These are phyloP conservation scores for Dicrostonyx torquatus DNA, from an alignment of 2,797 vertebrate genomes.

Conservation along the genomic window DNA sequence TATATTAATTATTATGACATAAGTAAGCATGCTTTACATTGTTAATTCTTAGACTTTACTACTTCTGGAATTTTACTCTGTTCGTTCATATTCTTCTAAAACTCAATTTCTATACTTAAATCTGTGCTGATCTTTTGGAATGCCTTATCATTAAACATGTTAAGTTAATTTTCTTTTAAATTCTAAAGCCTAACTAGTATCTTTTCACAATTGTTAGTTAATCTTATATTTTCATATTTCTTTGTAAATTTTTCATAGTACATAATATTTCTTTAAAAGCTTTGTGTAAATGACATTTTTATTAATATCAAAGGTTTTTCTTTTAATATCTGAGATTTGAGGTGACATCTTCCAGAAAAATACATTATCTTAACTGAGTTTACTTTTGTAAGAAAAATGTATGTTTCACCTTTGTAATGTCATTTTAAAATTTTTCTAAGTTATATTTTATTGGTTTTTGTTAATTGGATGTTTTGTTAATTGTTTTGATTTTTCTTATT, in stretches of 20 bases:
- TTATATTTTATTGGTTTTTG: background rate
- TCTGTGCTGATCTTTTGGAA: background rate
- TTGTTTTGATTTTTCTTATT: background rate
- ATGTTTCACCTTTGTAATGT: background rate
- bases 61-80: fast-evolving
- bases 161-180: background rate
- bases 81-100: background rate
- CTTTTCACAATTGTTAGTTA: background rate
- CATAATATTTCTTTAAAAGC: background rate
- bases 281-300: background rate
- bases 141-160: background rate
- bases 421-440: background rate
- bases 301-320: background rate
- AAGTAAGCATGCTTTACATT: background rate
- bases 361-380: background rate
- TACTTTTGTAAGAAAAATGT: background rate
- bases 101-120: background rate
- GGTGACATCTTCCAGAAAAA: background rate
- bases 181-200: background rate
- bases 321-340: background rate
- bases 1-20: background rate
- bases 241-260: background rate
- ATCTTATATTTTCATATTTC: background rate
- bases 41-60: background rate
- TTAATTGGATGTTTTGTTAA: background rate